Base-by-base conservation (phyloP, 2,888 invertebrate genomes). In the Allophyes oxyacanthae region DNA sequence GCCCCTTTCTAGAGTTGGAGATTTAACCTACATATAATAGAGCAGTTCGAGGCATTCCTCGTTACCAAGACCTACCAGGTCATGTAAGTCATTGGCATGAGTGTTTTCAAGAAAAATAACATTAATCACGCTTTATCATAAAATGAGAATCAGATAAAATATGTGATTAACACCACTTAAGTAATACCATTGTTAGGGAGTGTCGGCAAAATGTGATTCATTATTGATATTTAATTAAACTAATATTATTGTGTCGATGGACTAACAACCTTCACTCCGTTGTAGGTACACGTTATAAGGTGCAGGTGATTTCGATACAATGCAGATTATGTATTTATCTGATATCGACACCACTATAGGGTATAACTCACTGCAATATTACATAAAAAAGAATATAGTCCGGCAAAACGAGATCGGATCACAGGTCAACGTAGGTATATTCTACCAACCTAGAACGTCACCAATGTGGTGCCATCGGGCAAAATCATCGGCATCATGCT, bases 211-310 rank as follows among this genome's bases (percentile, higher is more conserved):
- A 42, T 32, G 33, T 28, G 37, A 58, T 58, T 42, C 30, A 57
- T 70, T 48, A 44, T 40, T 43, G 44, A 41, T 62, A 53, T 53
- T 40, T 61, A 37, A 48, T 63, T 62, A 45, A 54, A 48, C 46
- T 42, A 68, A 63, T 68, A 54, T 69, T 49, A 41, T 37, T 49
- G 30, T 69, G 33, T 32, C 13, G 49, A 64, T 55, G 41, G 14
- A 54, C 54, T n/a, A n/a, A 34, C 37, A 56, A 56, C 48, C 52
- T 61, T 50, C 43, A 51, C 15, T 32, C 34, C 8, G 51, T 45
- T 33, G 34, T 26, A 20, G 26, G 44, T 6, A 45, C 55, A 42
- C 36, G 33, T 49, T 40, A 62, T 63, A 42, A 14, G 37, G 15
- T 64, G 32, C 14, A 55, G 30, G 20, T 54, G 38, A 54, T 64